Conservation (phyloP, 2,888 invertebrate species). For the Drosophila formosana region DNA sequence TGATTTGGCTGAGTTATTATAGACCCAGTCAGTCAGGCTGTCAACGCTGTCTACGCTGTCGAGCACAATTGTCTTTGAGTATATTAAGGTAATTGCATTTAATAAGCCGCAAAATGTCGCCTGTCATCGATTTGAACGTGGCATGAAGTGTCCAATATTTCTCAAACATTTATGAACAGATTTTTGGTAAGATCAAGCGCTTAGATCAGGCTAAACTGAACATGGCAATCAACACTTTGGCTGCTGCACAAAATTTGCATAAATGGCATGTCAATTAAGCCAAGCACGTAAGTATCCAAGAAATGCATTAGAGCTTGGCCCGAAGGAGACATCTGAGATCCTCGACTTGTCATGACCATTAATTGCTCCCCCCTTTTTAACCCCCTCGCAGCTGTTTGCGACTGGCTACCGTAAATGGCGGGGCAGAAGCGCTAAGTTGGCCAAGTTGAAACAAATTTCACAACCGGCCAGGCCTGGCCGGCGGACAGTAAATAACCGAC, state of each 20-base stretch:
- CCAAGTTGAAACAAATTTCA: conserved; percentile 67
- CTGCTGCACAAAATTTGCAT: conserved; percentile 64
- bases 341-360: conserved; percentile 25
- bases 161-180: conserved; percentile 26
- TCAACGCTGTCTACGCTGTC: conserved; percentile 49
- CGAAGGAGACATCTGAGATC: conserved; percentile 21
- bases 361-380: conserved; percentile 13
- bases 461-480: conserved; percentile 63
- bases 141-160: conserved; percentile 61
- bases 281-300: conserved; percentile 66
- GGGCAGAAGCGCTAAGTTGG: conserved; percentile 62
- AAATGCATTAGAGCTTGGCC: conserved; percentile 69
- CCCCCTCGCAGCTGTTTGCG: conserved; percentile 41
- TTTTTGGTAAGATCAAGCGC: conserved; percentile 27
- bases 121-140: conserved; percentile 37
- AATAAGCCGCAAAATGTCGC: conserved; percentile 52
- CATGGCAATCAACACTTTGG: conserved; percentile 36
- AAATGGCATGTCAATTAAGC: conserved; percentile 78
- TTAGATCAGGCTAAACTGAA: conserved; percentile 21
- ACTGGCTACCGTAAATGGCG: conserved; percentile 55
- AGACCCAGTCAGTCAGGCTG: conserved; percentile 52
- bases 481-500: conserved; percentile 70
- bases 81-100: conserved; percentile 77
- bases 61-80: conserved; percentile 58
- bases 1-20: conserved; percentile 56